Evolutionary conservation across 2,888 invertebrate genomes (phyloP), one percentile per base, ranked within the genome.

Genomic region (Agrilus cyanescens): DNA sequence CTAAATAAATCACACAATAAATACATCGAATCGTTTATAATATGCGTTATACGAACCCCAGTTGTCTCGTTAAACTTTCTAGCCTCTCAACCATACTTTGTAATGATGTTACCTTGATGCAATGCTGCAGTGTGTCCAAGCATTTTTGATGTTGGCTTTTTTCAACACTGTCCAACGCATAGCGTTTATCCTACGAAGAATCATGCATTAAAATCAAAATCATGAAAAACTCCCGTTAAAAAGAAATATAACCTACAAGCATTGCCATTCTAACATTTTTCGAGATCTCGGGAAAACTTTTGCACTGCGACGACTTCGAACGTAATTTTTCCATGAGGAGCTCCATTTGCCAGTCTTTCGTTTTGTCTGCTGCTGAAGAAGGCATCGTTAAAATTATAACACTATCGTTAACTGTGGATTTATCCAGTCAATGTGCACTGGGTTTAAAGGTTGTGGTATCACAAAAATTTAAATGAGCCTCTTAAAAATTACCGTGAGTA

Each of bases 81-180:
- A 95, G 71, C 47, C 94, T 75, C 62, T 95, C 94, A 30, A 94
- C 85, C 70, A 95, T 82, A 35, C 90, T 89, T 61, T 91, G 89
- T 38, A 91, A 70, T 1, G 89, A 89, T 46, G 85, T 87, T 2
- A 94, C 89, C 75, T 90, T 91, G 52, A 95, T 93, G 47, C 89
- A 90, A 66, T 91, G 87, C 60, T 94, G 94, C 53, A 95, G 72
- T 45, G 86, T 86, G 62, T 95, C 94, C 49, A 95, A 70, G 63
- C 90, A 91, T 68, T 86, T 85, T 63, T 93, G 91, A 46, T 94
- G 73, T 55, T 87, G 86, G 57, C 78, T 76, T 58, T 88, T 82
- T 61, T 93, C 93, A 32, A 82, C 77, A 55, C 80, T 81, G 58
- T 95, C 94, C 41, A 90, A 72, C 4, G 86, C 83, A 69, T 87